phyloP scores from a whole-genome alignment of 2,113 vertebrate species.

The Scomber colias region DNA sequence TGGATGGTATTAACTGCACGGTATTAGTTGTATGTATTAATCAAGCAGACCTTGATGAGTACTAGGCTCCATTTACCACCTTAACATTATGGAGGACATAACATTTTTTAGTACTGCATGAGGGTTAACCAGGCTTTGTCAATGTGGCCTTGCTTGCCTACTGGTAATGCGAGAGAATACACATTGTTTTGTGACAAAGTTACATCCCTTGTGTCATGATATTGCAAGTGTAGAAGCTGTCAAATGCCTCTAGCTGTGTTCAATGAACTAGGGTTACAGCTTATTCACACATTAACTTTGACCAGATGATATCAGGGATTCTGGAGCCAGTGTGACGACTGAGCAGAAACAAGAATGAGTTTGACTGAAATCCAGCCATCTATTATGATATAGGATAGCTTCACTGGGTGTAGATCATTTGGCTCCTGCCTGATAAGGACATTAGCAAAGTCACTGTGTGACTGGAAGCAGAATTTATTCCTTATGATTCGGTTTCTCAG shows the following conservation, averaged over 20 bases:
- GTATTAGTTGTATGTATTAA: too few relatives aligned
- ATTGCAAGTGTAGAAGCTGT: background rate
- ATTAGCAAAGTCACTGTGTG: conserved; percentile 17
- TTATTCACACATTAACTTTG: background rate
- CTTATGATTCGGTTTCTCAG: background rate
- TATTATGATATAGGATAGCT: conserved; percentile 50
- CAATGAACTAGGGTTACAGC: background rate
- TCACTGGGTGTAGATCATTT: conserved; percentile 42
- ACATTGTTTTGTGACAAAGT: too few relatives aligned
- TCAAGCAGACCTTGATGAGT: too few relatives aligned
- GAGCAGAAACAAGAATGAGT: conserved; percentile 36
- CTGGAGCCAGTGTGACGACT: background rate
- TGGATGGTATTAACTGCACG: too few relatives aligned
- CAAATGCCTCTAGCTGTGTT: background rate
- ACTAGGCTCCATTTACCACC: too few relatives aligned
- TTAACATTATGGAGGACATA: too few relatives aligned
- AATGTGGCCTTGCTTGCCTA: too few relatives aligned
- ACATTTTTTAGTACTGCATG: too few relatives aligned
- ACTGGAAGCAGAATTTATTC: too few relatives aligned
- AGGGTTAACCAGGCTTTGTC: too few relatives aligned
- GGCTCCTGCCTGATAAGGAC: conserved; percentile 37
- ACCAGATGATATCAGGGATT: conserved; percentile 35
- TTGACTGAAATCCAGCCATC: conserved; percentile 49
- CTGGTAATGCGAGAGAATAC: too few relatives aligned
- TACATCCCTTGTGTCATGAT: too few relatives aligned